phyloP scores from a whole-genome alignment of 2,888 invertebrate genomes.

The Carterocephalus palaemon region DNA sequence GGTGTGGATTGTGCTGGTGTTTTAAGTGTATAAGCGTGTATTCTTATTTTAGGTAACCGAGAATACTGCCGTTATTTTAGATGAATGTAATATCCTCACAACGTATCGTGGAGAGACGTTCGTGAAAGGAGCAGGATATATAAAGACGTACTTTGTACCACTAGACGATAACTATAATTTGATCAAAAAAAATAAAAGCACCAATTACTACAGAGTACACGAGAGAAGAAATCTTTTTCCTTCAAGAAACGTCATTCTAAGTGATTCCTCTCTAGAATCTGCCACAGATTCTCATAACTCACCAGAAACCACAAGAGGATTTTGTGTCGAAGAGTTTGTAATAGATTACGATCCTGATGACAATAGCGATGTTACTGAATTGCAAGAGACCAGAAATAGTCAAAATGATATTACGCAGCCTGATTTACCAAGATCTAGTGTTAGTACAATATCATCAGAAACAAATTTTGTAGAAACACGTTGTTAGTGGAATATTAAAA shows the following conservation, averaged over 20 bases:
- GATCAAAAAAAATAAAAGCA: conserved; percentile 58
- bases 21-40: too few relatives aligned
- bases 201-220: conserved; percentile 48
- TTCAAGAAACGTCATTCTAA: conserved; percentile 41
- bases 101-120: conserved; percentile 83
- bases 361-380: conserved; percentile 3
- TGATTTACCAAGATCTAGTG: conserved; percentile 15
- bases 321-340: conserved; percentile 40
- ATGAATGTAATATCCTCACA: conserved; percentile 83
- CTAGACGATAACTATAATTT: conserved; percentile 80
- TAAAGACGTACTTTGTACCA: conserved; percentile 86
- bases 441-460: conserved; percentile 38
- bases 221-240: conserved; percentile 47
- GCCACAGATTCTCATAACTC: conserved; percentile 40
- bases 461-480: conserved; percentile 53
- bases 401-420: background rate
- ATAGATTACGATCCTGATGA: conserved; percentile 28
- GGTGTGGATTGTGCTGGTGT: too few relatives aligned
- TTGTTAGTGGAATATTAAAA: conserved; percentile 38
- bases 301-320: conserved; percentile 22
- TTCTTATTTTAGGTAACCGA: conserved; percentile 82
- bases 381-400: background rate
- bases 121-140: conserved; percentile 84
- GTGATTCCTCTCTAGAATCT: conserved; percentile 34
- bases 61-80: conserved; percentile 83